Evolutionary conservation across 1,140 invertebrate species (phyloP), one percentile per base, ranked within the genome.

Genomic region (Hycleus cichorii): DNA sequence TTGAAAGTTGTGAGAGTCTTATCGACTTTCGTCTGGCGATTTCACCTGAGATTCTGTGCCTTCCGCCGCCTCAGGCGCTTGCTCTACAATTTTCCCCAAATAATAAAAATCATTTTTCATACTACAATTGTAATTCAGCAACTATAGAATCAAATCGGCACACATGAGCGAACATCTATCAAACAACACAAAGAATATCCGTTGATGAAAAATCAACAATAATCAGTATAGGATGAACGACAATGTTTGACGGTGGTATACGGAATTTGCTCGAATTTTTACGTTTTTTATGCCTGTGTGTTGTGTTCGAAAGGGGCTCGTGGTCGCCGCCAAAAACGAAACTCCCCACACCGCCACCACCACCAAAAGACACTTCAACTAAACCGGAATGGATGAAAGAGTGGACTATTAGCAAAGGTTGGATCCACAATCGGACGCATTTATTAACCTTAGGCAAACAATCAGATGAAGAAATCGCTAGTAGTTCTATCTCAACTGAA

Each of bases 331-430:
- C 11, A 45, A 27, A 46, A 32, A 5, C 32, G 32, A 32, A 32
- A 32, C 4, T 32, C 1, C 4, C 32, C 39, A 38, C 18, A 40
- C 27, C 11, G 11, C 27, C 3, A 46, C 32, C 26, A 51, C n/a
- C 46, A 51, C 25, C 27, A 51, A 47, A 59, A 51, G 45, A 43
- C 40, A 39, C 44, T 12, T 24, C 32, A 4, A 38, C 40, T 5
- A 72, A 69, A 58, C 70, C 70, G 3, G 71, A 72, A 32, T 74
- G 71, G 71, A 54, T 72, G 44, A 74, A 73, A 44, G 70, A 74
- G 58, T 74, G 72, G 72, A 74, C 72, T 10, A 72, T 74, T 11
- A 73, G 71, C 25, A 74, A 74, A 52, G 72, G 72, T 3, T 74
- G 72, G 72, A 69, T 72, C 24, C 70, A 72, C 57, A 72, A 73